Base-by-base conservation (phyloP, 2,888 invertebrate species). In the Nezara viridula region DNA sequence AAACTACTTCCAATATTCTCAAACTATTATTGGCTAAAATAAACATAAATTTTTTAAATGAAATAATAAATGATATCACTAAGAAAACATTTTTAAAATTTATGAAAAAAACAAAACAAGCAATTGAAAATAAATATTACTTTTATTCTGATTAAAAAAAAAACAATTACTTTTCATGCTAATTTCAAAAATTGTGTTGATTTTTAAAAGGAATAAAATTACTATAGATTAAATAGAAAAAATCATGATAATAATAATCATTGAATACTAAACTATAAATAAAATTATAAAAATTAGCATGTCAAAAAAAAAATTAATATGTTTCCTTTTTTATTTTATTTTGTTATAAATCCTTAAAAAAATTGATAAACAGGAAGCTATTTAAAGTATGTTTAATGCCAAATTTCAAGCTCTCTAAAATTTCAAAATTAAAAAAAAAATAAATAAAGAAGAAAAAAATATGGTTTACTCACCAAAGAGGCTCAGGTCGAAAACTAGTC, bases 381-480 rank as follows among this genome's bases (percentile, higher is more conserved):
- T 44, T 81, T 24, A 21, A n/a, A 81, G 16, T 81, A 81, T 37
- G 44, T 10, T 81, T 44, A 44, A 44, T 47, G 81, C 44, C 44
- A 81, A 44, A 81, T 81, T 47, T 81, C 81, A 81, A 81, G 81
- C 81, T 81, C n/a, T 81, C 81, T 81, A 81, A 86, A 50, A 32
- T 50, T 32, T 32, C 14, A 52, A 52, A 86, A 50, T 9, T 16
- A 32, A 44, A 87, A 40, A 32, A 66, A 44, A 66, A 77, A 27
- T 50, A 24, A 44, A 27, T 12, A 88, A 37, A 66, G 27, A 49
- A 55, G 32, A 66, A 37, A 85, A 49, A 66, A 40, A 50, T n/a
- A 90, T 91, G 66, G 91, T 91, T 92, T 92, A 93, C 93, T 93
- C 93, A 93, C 93, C 93, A 93, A 89, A 93, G 91, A 90, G 92